Conservation (phyloP, 2,113 vertebrate genomes). For the Eulemur rufifrons region DNA sequence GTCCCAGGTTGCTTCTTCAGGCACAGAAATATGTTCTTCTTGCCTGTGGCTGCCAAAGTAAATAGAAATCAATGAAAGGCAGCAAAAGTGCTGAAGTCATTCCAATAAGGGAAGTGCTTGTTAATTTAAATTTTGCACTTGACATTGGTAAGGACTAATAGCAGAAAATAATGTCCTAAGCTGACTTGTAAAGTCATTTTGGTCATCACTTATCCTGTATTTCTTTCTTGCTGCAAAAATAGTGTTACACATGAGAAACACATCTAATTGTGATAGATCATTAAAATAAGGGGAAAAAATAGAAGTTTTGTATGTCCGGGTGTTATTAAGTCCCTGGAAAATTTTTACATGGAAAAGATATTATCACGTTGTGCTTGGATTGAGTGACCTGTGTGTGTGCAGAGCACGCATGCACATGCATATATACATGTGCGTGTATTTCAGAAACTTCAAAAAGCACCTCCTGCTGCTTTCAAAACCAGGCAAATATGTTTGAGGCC, state of each 20-base stretch:
- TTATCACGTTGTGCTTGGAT: conserved; percentile 20
- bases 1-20: conserved; percentile 77
- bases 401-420: accelerated
- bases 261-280: conserved; percentile 73
- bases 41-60: conserved; percentile 81
- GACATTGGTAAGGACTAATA: conserved; percentile 82
- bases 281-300: conserved; percentile 38
- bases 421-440: conserved; percentile 44
- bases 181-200: conserved; percentile 79
- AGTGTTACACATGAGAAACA: conserved; percentile 72
- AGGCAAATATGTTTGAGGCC: conserved; percentile 84
- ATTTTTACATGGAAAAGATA: conserved; percentile 62
- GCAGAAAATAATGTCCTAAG: conserved; percentile 74
- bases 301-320: conserved; percentile 65
- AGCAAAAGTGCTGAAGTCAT: conserved; percentile 84
- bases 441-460: conserved; percentile 84
- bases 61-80: conserved; percentile 86
- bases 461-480: conserved; percentile 84
- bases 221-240: conserved; percentile 79
- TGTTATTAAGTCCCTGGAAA: conserved; percentile 68
- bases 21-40: conserved; percentile 80
- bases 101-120: conserved; percentile 81
- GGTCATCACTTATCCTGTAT: conserved; percentile 56
- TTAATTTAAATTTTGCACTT: conserved; percentile 87
- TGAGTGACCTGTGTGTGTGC: neutral